phyloP scores from a whole-genome alignment of 2,113 vertebrate species.

The Anthoscopus minutus region DNA sequence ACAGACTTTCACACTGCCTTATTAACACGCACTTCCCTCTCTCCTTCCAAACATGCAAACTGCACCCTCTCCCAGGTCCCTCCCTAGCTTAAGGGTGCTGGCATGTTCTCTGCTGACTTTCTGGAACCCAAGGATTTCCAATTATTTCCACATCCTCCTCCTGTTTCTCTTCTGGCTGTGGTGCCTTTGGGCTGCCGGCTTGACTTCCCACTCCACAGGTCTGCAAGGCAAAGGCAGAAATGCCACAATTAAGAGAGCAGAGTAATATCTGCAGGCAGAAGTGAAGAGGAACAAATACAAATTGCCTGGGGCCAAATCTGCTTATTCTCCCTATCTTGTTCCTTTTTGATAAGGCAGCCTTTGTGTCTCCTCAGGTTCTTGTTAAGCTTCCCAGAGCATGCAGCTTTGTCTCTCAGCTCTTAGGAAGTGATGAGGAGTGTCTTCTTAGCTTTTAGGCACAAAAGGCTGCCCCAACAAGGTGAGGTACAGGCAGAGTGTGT shows the following conservation, averaged over 20 bases:
- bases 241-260: not conserved
- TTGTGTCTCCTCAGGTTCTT: not conserved
- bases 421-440: not conserved
- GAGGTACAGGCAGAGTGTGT: not conserved
- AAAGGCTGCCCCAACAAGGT: not conserved
- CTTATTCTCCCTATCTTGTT: not conserved
- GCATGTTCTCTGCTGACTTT: slow-evolving; percentile 44
- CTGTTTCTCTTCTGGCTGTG: slow-evolving; percentile 29
- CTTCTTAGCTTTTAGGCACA: not conserved
- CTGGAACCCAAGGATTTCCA: slow-evolving; percentile 58
- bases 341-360: not conserved
- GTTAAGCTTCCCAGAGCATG: not conserved
- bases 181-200: slow-evolving; percentile 29
- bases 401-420: not conserved
- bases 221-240: slow-evolving; percentile 12
- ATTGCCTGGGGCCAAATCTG: not conserved
- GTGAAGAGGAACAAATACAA: not conserved
- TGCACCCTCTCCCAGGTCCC: slow-evolving; percentile 44
- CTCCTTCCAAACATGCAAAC: slow-evolving; percentile 48
- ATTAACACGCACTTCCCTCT: slow-evolving; percentile 9
- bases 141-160: slow-evolving; percentile 59
- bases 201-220: slow-evolving; percentile 1
- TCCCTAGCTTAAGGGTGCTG: slow-evolving; percentile 62
- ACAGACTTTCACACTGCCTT: slow-evolving; percentile 40
- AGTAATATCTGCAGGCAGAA: not conserved